Conservation (phyloP, 2,888 invertebrate genomes). For the Ischnura elegans region DNA sequence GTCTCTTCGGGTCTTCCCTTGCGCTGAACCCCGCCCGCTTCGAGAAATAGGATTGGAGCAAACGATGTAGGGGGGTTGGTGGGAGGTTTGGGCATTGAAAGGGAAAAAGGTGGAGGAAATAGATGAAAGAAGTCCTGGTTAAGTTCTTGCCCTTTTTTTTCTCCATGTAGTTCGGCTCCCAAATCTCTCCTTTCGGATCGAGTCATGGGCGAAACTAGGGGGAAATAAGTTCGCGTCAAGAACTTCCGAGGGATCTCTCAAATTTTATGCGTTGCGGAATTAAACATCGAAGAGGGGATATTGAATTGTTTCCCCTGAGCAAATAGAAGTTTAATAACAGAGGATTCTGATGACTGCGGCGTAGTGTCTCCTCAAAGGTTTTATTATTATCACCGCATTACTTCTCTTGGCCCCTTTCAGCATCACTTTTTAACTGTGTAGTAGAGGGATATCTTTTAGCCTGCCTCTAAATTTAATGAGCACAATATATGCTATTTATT, state of each 20-base stretch:
- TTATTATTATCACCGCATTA: too few relatives aligned
- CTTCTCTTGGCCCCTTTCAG: too few relatives aligned
- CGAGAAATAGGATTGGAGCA: background rate
- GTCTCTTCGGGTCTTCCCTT: background rate
- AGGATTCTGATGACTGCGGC: too few relatives aligned
- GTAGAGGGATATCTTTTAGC: too few relatives aligned
- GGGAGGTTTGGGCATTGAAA: background rate
- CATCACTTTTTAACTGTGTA: too few relatives aligned
- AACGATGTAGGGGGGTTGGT: background rate
- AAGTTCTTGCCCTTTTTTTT: background rate
- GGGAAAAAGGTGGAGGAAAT: slow-evolving; percentile 45
- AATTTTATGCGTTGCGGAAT: background rate
- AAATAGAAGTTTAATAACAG: background rate
- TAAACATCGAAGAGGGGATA: background rate
- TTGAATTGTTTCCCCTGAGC: background rate
- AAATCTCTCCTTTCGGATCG: background rate
- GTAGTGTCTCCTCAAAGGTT: too few relatives aligned
- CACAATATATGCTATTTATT: too few relatives aligned
- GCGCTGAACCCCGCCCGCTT: background rate
- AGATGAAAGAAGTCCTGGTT: slow-evolving; percentile 5
- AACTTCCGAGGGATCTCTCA: background rate
- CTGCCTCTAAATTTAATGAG: too few relatives aligned
- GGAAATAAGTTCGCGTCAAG: background rate
- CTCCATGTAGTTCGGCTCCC: background rate
- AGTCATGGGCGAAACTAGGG: background rate